These are phyloP conservation scores for Myripristis jacobus DNA, from an alignment of 2,797 vertebrate genomes.

Conservation along the genomic window DNA sequence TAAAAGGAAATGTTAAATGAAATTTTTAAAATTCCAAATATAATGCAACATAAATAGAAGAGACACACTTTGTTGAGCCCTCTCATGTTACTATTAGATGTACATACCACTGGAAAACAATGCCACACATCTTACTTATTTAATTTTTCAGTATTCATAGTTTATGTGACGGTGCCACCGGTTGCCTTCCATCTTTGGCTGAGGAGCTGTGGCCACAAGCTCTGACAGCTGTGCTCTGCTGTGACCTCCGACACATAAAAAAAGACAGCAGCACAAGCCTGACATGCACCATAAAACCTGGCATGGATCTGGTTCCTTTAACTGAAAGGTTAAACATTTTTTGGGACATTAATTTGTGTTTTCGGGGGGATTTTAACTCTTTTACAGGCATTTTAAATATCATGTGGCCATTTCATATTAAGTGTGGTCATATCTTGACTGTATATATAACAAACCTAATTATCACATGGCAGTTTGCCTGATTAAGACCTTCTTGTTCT, in stretches of 20 bases:
- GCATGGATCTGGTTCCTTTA: not conserved
- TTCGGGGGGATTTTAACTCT: too few species aligned
- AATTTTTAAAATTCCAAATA: slow-evolving; percentile 60
- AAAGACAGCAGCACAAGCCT: too few species aligned
- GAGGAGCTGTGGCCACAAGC: slow-evolving; percentile 24
- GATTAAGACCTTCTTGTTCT: too few species aligned
- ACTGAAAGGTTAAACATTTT: too few species aligned
- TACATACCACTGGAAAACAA: slow-evolving; percentile 15
- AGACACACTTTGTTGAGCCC: slow-evolving; percentile 33
- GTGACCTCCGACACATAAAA: too few species aligned
- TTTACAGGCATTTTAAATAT: too few species aligned
- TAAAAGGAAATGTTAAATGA: not conserved
- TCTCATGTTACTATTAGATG: slow-evolving; percentile 26
- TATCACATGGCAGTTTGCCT: too few species aligned
- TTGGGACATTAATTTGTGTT: too few species aligned
- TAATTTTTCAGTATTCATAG: not conserved
- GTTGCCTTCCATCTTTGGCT: not conserved
- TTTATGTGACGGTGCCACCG: not conserved
- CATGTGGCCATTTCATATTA: too few species aligned
- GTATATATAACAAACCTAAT: too few species aligned
- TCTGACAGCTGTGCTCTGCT: not conserved
- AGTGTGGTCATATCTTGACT: too few species aligned
- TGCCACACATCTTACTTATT: slow-evolving; percentile 1
- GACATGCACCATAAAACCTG: too few species aligned
- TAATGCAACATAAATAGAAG: slow-evolving; percentile 31